A percentile compares a stretch with the other conserved stretches of the same genome.
These are phyloP conservation scores for Acleris cristana DNA, from an alignment of 2,888 invertebrate genomes.

Conservation along the genomic window DNA sequence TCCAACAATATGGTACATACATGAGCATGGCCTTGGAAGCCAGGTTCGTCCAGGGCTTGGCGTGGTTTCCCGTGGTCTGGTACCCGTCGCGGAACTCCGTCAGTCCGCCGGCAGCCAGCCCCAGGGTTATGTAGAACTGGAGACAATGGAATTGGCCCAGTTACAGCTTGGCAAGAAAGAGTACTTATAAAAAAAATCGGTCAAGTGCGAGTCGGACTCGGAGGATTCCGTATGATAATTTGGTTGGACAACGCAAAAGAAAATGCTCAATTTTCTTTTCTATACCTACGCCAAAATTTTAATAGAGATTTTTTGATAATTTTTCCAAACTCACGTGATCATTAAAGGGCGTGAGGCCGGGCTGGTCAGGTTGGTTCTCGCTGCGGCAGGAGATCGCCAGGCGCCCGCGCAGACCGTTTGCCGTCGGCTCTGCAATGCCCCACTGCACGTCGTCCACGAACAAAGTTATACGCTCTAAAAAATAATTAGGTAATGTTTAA, in stretches of 20 bases:
- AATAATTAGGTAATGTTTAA: background rate
- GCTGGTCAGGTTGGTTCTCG: constrained; percentile 50
- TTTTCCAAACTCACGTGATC: constrained; percentile 57
- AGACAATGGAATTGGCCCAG: background rate
- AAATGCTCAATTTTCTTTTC: too few species aligned
- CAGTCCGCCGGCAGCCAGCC: constrained; percentile 88
- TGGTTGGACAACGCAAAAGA: too few species aligned
- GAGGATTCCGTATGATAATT: too few species aligned
- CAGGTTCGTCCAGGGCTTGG: constrained; percentile 87
- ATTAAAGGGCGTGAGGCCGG: constrained; percentile 73
- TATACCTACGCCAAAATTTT: too few species aligned
- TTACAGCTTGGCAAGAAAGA: too few species aligned
- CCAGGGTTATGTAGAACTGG: constrained; percentile 88
- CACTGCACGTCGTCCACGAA: constrained; percentile 79
- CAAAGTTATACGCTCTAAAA: constrained; percentile 75
- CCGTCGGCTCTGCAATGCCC: constrained; percentile 66
- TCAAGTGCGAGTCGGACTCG: too few species aligned
- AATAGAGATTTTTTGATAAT: too few species aligned
- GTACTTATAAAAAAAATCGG: too few species aligned
- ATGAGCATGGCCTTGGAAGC: constrained; percentile 81
- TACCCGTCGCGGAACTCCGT: constrained; percentile 85
- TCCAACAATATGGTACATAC: background rate
- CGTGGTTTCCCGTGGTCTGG: constrained; percentile 55
- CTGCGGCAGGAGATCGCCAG: constrained; percentile 52
- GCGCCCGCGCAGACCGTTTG: constrained; percentile 57